A percentile compares a stretch with the other conserved stretches of the same genome.
phyloP scores from a whole-genome alignment of 1,140 invertebrate species.

The Lutraria rhynchaena region DNA sequence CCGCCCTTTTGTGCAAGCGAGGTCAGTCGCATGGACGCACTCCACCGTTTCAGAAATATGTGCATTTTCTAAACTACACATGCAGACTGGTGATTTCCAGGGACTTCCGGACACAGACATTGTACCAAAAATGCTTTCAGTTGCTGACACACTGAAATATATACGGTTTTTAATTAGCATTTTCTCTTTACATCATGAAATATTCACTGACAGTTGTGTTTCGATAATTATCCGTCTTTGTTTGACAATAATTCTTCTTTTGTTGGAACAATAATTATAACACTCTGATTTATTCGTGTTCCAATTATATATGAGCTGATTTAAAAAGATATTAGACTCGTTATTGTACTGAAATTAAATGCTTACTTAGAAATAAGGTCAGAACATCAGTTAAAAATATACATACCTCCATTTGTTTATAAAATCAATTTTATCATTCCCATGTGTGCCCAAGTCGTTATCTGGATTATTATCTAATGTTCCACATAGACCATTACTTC shows the following conservation, averaged over 20 bases:
- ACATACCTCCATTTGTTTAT: slow-evolving; percentile 15
- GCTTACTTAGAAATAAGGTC: no score
- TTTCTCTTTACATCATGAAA: no score
- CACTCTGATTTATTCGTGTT: no score
- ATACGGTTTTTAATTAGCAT: no score
- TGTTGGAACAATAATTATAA: no score
- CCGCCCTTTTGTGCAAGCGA: neutral
- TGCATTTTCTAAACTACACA: neutral
- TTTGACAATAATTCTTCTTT: no score
- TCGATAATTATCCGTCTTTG: no score
- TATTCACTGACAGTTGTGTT: no score
- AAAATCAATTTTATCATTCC: slow-evolving; percentile 7
- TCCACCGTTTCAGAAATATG: neutral
- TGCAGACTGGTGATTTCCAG: neutral
- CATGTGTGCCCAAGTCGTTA: slow-evolving; percentile 2
- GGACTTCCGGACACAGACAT: neutral
- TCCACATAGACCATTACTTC: slow-evolving; percentile 34
- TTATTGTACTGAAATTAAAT: no score
- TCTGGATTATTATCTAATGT: slow-evolving; percentile 19
- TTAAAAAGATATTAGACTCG: no score
- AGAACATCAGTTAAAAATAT: neutral
- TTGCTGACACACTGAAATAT: neutral
- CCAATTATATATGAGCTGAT: no score
- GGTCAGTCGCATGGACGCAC: neutral
- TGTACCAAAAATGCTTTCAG: neutral